These are phyloP conservation scores for Erythrolamprus reginae DNA, from an alignment of 2,113 vertebrate genomes.

Conservation along the genomic window DNA sequence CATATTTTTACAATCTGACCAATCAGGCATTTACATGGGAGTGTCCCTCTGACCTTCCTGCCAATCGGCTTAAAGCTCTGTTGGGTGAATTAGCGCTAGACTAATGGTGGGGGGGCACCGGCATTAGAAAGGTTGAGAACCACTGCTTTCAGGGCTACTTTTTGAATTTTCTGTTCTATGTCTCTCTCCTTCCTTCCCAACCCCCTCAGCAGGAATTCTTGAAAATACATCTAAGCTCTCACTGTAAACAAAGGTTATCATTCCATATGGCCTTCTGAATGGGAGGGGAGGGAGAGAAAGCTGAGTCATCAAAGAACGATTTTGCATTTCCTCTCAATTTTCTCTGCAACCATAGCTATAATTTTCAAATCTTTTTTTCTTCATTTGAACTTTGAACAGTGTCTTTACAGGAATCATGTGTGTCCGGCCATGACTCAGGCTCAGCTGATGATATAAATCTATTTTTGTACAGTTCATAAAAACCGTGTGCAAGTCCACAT, in stretches of 20 bases:
- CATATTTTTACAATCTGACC: no score
- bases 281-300: fast-evolving
- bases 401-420: not conserved
- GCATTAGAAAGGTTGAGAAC: no score
- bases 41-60: no score
- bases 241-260: not conserved
- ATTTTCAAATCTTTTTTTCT: not conserved
- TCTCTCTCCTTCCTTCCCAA: not conserved
- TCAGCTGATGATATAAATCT: not conserved
- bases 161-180: not conserved
- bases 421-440: not conserved
- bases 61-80: no score
- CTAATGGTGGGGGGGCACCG: no score
- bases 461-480: not conserved
- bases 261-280: fast-evolving
- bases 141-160: not conserved
- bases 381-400: not conserved
- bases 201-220: not conserved
- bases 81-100: no score
- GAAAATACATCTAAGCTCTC: not conserved
- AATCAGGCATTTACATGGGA: no score
- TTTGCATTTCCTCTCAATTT: slow-evolving; percentile 10
- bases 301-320: not conserved
- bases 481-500: not conserved
- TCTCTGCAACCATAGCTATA: not conserved